Evolutionary conservation across 2,113 vertebrate genomes (phyloP).

Genomic region (Saccopteryx leptura): DNA sequence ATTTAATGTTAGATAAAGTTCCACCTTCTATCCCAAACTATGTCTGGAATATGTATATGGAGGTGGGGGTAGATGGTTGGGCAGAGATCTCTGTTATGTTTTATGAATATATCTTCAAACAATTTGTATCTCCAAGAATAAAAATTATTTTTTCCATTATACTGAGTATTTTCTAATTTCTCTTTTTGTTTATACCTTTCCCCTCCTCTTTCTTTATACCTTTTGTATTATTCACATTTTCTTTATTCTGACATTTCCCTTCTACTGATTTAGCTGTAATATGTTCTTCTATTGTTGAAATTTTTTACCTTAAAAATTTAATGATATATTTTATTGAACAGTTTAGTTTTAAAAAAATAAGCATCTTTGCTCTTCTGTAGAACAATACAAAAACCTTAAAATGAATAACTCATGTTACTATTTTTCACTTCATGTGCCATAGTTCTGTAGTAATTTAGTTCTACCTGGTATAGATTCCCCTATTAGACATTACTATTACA

Average conservation of each 20-base stretch:
- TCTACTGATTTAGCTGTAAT: neutral
- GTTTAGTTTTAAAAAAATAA: neutral
- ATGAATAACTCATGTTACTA: neutral
- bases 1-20: neutral
- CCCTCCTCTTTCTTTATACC: neutral
- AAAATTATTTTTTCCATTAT: neutral
- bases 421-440: neutral
- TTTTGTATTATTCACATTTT: neutral
- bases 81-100: neutral
- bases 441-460: neutral
- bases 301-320: neutral
- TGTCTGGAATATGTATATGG: neutral
- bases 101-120: neutral
- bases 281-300: neutral
- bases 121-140: neutral
- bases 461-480: neutral
- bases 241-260: neutral
- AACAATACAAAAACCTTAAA: neutral
- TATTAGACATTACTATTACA: neutral
- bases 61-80: neutral
- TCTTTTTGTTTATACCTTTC: neutral
- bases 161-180: neutral
- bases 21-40: neutral
- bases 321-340: neutral
- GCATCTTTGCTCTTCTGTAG: neutral